These are phyloP conservation scores for Tragelaphus imberbis DNA, from an alignment of 2,113 vertebrate genomes.

Conservation along the genomic window DNA sequence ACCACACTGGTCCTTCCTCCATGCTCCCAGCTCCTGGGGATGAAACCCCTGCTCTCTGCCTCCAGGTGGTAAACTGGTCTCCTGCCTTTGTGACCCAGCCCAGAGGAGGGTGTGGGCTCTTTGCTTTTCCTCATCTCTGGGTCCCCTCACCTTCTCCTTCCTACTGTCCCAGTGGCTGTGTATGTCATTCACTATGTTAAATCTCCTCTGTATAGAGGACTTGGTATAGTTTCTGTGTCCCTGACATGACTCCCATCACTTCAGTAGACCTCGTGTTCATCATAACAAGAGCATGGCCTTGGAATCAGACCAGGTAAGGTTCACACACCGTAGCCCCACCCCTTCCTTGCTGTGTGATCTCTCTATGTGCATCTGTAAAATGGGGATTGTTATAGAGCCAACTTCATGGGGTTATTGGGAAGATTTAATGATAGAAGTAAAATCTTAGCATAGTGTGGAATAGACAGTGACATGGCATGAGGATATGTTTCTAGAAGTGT, in stretches of 20 bases:
- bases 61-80: neutral
- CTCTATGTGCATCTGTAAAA: neutral
- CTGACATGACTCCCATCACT: neutral
- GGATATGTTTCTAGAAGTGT: neutral
- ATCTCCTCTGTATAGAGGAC: neutral
- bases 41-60: neutral
- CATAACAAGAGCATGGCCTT: neutral
- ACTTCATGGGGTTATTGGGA: neutral
- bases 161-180: no score
- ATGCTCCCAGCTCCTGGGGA: neutral
- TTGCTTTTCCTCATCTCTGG: neutral
- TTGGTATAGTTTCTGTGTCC: neutral
- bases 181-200: neutral
- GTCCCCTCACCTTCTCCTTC: neutral
- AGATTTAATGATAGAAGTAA: neutral
- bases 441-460: neutral
- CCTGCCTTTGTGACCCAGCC: neutral
- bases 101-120: neutral
- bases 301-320: neutral
- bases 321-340: fast-evolving
- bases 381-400: neutral
- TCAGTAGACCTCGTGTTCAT: neutral
- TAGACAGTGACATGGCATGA: fast-evolving
- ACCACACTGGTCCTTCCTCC: neutral
- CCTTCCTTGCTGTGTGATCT: neutral